phyloP scores from a whole-genome alignment of 2,888 invertebrate genomes.

The Drosophila suboccidentalis region DNA sequence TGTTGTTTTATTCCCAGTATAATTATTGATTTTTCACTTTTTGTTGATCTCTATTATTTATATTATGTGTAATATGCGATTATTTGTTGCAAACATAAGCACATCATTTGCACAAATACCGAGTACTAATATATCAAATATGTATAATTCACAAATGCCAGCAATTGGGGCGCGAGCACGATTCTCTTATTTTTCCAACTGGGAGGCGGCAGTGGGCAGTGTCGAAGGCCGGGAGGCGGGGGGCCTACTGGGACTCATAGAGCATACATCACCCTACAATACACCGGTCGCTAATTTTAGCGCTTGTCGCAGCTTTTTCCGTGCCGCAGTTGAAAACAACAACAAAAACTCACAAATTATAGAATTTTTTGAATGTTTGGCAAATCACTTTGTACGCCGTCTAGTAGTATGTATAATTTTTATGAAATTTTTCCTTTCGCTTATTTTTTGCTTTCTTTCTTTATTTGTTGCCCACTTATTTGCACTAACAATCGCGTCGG shows the following conservation, averaged over 20 bases:
- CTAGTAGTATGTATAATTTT: slow-evolving; percentile 66
- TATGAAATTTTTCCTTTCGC: slow-evolving; percentile 61
- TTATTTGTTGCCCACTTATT: slow-evolving; percentile 20
- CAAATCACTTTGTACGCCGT: slow-evolving; percentile 57
- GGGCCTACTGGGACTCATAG: slow-evolving; percentile 42
- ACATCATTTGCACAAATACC: slow-evolving; percentile 21
- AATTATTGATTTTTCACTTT: slow-evolving; percentile 35
- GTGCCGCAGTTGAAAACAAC: slow-evolving; percentile 40
- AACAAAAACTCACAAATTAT: slow-evolving; percentile 27
- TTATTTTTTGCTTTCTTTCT: slow-evolving; percentile 28
- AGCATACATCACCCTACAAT: slow-evolving; percentile 70
- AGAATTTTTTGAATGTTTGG: slow-evolving; percentile 66
- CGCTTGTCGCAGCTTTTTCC: slow-evolving; percentile 54
- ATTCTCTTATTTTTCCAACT: slow-evolving; percentile 8
- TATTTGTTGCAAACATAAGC: slow-evolving; percentile 26
- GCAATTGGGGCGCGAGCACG: slow-evolving; percentile 42
- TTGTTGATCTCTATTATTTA: slow-evolving; percentile 8
- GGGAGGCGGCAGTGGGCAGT: slow-evolving; percentile 1
- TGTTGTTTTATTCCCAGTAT: no score
- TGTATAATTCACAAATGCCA: slow-evolving; percentile 52
- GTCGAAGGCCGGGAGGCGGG: neutral
- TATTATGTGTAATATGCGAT: slow-evolving; percentile 16
- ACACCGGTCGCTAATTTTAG: slow-evolving; percentile 76
- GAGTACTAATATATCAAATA: slow-evolving; percentile 36
- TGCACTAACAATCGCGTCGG: slow-evolving; percentile 12